Base-by-base conservation (phyloP, 2,113 vertebrate species). In the Gopherus evgoodei region DNA sequence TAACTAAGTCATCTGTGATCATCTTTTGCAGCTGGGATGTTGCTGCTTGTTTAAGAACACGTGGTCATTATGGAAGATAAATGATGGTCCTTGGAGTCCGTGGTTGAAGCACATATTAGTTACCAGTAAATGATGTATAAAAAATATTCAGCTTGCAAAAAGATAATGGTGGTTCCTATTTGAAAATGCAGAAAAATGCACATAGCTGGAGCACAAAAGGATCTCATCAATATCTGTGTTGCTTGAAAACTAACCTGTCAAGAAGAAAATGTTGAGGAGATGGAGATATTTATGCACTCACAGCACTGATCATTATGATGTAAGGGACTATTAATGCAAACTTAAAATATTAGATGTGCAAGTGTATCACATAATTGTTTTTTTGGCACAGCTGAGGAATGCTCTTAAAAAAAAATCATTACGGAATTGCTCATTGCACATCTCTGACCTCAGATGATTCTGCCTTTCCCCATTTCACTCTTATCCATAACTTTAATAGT, bases 131-230 rank as follows among this genome's bases (percentile, higher is more conserved):
- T 97, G 97, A 96, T 97, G 96, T 97, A 97, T 96, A 96, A 97
- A 96, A 96, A 97, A 96, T 96, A 97, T 97, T 97, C 97, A 94
- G 90, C 96, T 96, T 94, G 96, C 91, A 96, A 95, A 96, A 97
- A 96, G 94, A 97, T 97, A 97, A 97, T 97, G 91, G 95, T 92
- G 52, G 59, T 90, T 94, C 86, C 93, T 97, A 92, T 97, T 97
- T 97, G 97, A 95, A 97, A 97, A 97, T 97, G 97, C 96, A 97
- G 97, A 97, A 97, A 97, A 97, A 97, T 97, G 96, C 95, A 96
- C 93, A 75, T 93, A 95, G 96, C 95, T 96, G 95, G 76, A 97
- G 89, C 31, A 80, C 96, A 91, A 90, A 91, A 95, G 89, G 89
- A 50, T 97, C 90, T 97, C 97, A 97, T 97, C 97, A 97, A 97